Percentiles rank a stretch among this genome's conserved stretches.
These are phyloP conservation scores for Exocentrus adspersus DNA, from an alignment of 2,888 invertebrate species.

Conservation along the genomic window DNA sequence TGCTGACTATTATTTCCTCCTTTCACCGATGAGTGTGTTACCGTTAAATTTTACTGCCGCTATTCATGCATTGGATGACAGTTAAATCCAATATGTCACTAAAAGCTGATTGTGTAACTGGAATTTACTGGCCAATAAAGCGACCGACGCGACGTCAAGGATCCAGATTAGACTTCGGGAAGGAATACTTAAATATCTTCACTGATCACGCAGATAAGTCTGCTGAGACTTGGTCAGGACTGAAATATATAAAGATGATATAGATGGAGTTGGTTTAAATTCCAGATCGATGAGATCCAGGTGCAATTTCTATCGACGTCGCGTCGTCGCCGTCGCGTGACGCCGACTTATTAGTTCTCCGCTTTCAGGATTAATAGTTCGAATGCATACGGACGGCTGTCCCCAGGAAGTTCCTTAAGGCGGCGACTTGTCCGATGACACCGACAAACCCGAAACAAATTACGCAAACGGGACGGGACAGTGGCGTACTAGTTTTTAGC, in stretches of 20 bases:
- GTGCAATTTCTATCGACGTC: not conserved
- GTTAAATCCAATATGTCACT: conserved; percentile 34
- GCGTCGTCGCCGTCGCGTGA: conserved; percentile 27
- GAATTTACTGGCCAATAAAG: conserved; percentile 49
- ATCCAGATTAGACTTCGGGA: too few species aligned
- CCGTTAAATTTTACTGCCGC: not conserved
- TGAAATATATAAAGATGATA: too few species aligned
- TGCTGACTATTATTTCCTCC: too few species aligned
- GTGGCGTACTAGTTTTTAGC: not conserved
- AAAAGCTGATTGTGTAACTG: conserved; percentile 36
- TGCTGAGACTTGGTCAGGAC: too few species aligned
- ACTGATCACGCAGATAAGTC: too few species aligned
- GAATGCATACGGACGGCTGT: conserved; percentile 28
- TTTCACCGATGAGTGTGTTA: too few species aligned
- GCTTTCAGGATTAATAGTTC: conserved; percentile 32
- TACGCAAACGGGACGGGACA: conserved; percentile 24
- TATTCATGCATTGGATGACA: conserved; percentile 23
- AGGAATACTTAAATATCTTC: too few species aligned
- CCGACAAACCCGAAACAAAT: conserved; percentile 32
- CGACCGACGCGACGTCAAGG: conserved; percentile 39
- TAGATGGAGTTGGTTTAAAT: too few species aligned
- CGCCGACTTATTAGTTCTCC: conserved; percentile 26
- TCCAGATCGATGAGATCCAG: conserved; percentile 7
- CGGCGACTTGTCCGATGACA: conserved; percentile 30
- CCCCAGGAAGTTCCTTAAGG: conserved; percentile 23